Conservation (phyloP, 2,113 vertebrate genomes). For the Phocoena phocoena region DNA sequence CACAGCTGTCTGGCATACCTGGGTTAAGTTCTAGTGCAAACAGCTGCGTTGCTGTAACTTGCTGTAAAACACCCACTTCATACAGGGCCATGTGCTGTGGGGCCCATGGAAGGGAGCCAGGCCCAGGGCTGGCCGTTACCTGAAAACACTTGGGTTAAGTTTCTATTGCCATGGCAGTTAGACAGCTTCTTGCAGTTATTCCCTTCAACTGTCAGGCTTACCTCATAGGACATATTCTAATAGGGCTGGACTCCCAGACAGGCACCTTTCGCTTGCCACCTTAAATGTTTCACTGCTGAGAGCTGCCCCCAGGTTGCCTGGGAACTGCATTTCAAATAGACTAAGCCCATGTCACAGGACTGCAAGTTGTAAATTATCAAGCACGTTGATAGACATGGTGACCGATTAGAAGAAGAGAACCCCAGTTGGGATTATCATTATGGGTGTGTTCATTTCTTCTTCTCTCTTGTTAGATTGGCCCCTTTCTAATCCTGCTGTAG, state of each 20-base stretch:
- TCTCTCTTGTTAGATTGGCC: constrained; percentile 32
- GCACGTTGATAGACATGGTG: constrained; percentile 45
- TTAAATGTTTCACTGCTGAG: constrained; percentile 67
- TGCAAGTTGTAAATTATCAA: constrained; percentile 63
- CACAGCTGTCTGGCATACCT: constrained; percentile 61
- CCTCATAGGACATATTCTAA: constrained; percentile 45
- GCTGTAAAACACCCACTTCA: constrained; percentile 50
- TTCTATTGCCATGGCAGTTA: constrained; percentile 40
- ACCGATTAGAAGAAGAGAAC: constrained; percentile 34
- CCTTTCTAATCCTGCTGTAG: constrained; percentile 23
- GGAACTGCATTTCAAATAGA: constrained; percentile 53
- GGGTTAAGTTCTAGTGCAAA: constrained; percentile 67
- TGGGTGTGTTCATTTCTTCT: background rate
- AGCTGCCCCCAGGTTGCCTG: background rate
- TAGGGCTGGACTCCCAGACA: constrained; percentile 48
- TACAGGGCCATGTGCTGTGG: background rate
- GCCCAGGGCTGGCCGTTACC: constrained; percentile 28
- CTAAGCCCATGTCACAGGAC: constrained; percentile 69
- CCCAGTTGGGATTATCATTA: background rate
- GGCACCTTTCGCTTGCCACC: constrained; percentile 47
- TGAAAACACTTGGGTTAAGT: constrained; percentile 62
- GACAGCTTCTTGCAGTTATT: constrained; percentile 9
- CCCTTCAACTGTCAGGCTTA: constrained; percentile 16
- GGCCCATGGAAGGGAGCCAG: constrained; percentile 56
- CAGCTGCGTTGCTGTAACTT: constrained; percentile 47